Conservation (phyloP, 2,797 vertebrate species). For the Hoplostethus mediterraneus region DNA sequence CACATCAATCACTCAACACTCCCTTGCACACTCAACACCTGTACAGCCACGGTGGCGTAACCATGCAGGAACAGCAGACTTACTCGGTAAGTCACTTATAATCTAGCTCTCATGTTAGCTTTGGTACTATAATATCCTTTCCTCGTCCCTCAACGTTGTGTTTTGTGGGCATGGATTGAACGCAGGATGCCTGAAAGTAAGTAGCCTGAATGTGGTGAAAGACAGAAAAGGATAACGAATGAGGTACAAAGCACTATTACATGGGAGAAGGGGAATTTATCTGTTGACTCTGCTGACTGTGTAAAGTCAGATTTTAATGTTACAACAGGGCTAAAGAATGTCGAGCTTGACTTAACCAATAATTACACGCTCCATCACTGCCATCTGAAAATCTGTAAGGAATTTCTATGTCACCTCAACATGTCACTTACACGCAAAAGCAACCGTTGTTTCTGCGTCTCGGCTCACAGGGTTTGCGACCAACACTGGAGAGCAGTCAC, state of each 20-base stretch:
- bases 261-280: constrained; percentile 9
- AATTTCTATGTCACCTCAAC: not conserved
- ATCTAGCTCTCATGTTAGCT: not conserved
- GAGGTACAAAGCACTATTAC: not conserved
- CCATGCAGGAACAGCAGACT: constrained; percentile 12
- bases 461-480: not conserved
- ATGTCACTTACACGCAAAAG: not conserved
- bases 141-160: constrained; percentile 3
- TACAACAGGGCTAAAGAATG: too few relatives aligned
- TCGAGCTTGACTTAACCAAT: not conserved
- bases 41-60: constrained; percentile 22
- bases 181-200: not conserved
- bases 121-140: constrained; percentile 15
- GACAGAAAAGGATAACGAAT: constrained; percentile 13
- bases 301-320: not conserved
- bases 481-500: not conserved
- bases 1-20: constrained; percentile 60
- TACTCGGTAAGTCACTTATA: constrained; percentile 17
- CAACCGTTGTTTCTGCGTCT: not conserved
- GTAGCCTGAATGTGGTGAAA: constrained; percentile 2
- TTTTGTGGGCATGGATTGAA: not conserved
- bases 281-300: not conserved
- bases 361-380: not conserved
- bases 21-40: constrained; percentile 30
- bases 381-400: not conserved